Evolutionary conservation across 2,797 vertebrate genomes (phyloP).

Genomic region (Lycodopsis pacificus): DNA sequence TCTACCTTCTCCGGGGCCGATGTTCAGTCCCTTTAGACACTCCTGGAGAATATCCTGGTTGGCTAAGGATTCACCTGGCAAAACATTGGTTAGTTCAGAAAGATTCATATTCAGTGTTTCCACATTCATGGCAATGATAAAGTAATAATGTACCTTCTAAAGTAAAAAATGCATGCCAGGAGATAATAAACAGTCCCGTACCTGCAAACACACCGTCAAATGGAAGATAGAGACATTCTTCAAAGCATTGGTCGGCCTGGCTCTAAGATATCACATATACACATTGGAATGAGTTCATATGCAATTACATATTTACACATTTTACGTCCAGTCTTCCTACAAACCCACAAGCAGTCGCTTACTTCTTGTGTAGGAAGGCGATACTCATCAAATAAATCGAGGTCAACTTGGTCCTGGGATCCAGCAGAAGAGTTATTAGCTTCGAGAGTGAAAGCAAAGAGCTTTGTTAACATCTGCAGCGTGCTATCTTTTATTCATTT

Average conservation of each 20-base stretch:
- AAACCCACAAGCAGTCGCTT: constrained; percentile 10
- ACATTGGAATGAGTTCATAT: constrained; percentile 22
- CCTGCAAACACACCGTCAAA: constrained; percentile 35
- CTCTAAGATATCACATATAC: constrained; percentile 52
- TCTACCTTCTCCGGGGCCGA: constrained; percentile 72
- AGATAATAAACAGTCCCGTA: constrained; percentile 29
- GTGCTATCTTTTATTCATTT: constrained; percentile 13
- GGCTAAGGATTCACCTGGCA: constrained; percentile 31
- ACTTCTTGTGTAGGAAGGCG: constrained; percentile 55
- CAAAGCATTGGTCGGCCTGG: constrained; percentile 8
- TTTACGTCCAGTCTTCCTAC: neutral
- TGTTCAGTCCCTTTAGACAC: constrained; percentile 72
- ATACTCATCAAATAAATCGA: constrained; percentile 10
- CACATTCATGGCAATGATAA: neutral
- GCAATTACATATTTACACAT: neutral
- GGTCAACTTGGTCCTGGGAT: constrained; percentile 59
- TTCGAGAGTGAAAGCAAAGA: constrained; percentile 40
- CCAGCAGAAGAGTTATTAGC: constrained; percentile 47
- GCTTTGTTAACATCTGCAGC: constrained; percentile 6
- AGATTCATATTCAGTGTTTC: neutral
- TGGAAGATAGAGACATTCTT: constrained; percentile 13
- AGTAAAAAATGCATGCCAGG: neutral
- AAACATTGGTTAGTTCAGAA: constrained; percentile 4
- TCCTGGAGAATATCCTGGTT: constrained; percentile 70
- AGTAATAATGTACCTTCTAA: neutral